phyloP scores from a whole-genome alignment of 2,888 invertebrate species.

The Brenthis daphne region DNA sequence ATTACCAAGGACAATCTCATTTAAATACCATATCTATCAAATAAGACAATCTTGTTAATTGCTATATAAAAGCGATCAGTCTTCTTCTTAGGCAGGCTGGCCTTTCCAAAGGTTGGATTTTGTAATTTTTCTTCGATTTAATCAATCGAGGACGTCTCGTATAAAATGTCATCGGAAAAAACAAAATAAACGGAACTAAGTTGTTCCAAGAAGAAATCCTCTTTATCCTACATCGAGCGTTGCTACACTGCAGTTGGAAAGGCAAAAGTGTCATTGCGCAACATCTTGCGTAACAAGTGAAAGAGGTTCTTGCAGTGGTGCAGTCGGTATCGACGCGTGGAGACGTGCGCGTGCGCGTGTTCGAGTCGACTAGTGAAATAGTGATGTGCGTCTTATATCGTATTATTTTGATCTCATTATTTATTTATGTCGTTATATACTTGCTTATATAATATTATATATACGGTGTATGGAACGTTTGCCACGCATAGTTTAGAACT shows the following conservation, averaged over 20 bases:
- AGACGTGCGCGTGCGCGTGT: conserved; percentile 49
- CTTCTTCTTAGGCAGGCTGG: conserved; percentile 2
- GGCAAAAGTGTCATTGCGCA: conserved; percentile 68
- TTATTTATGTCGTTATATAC: not conserved
- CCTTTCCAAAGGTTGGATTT: not conserved
- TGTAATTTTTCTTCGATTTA: not conserved
- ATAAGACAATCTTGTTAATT: conserved; percentile 1
- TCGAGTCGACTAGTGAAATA: conserved; percentile 28
- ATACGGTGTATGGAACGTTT: no score
- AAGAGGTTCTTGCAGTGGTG: conserved; percentile 66
- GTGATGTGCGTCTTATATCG: conserved; percentile 24
- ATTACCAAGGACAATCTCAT: no score
- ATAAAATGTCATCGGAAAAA: not conserved
- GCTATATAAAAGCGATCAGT: conserved; percentile 1
- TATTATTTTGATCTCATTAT: not conserved
- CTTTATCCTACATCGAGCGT: conserved; percentile 15
- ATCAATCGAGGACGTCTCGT: conserved; percentile 2
- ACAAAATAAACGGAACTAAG: not conserved
- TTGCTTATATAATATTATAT: not conserved
- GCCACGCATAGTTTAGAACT: no score
- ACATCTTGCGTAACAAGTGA: conserved; percentile 73
- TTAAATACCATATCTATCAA: not conserved
- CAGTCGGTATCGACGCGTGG: conserved; percentile 57
- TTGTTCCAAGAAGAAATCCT: conserved; percentile 1
- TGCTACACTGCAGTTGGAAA: conserved; percentile 57